Conservation (phyloP, 2,888 invertebrate species). For the Latrodectus elegans region DNA sequence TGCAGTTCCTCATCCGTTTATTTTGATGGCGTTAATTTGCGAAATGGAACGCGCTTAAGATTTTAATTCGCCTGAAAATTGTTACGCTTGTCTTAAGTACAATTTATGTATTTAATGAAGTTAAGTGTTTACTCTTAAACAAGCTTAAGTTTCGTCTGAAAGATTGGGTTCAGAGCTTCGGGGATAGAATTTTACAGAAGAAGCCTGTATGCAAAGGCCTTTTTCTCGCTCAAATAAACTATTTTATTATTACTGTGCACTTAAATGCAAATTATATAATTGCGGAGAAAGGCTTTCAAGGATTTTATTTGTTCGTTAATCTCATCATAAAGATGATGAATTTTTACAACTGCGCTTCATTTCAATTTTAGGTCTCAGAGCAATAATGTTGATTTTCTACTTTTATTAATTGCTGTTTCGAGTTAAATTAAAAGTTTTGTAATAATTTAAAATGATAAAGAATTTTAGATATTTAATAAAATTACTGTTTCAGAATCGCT, state of each 20-base stretch:
- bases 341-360: too few relatives aligned
- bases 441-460: too few relatives aligned
- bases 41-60: constrained; percentile 3
- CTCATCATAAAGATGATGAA: too few relatives aligned
- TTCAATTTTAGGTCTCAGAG: too few relatives aligned
- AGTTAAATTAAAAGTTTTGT: too few relatives aligned
- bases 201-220: not conserved
- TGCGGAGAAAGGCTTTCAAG: too few relatives aligned
- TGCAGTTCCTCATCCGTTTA: constrained; percentile 7
- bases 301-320: too few relatives aligned
- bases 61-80: constrained; percentile 17
- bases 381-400: too few relatives aligned
- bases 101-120: constrained; percentile 2
- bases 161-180: not conserved
- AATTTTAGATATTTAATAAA: too few relatives aligned
- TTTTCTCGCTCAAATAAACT: not conserved
- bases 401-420: too few relatives aligned
- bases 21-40: constrained; percentile 11
- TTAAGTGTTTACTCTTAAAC: not conserved
- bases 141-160: not conserved
- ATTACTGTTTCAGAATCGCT: too few relatives aligned
- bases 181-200: not conserved
- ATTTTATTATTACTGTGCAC: not conserved
- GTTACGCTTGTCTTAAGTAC: constrained; percentile 1
- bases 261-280: not conserved